Conservation (phyloP, 2,797 vertebrate species). For the Rousettus madagascariensis region DNA sequence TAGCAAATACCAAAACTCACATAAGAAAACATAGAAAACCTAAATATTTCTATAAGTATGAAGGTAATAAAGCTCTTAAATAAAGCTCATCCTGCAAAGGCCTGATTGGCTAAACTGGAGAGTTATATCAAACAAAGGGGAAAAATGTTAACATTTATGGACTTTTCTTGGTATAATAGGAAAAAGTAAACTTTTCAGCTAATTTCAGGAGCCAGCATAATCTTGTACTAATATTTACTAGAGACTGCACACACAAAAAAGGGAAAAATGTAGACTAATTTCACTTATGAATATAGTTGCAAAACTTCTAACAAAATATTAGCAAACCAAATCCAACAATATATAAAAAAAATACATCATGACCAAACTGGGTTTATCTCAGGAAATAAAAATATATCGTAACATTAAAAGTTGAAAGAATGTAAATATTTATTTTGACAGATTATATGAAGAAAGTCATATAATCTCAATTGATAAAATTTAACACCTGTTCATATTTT, state of each 20-base stretch:
- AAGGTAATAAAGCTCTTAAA: not conserved
- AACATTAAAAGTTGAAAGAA: not conserved
- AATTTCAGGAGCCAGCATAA: not conserved
- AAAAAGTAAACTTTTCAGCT: not conserved
- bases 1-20: not conserved
- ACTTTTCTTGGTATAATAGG: not conserved
- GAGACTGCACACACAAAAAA: not conserved
- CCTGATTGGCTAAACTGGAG: not conserved
- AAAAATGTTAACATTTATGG: not conserved
- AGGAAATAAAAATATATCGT: not conserved
- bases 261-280: not conserved
- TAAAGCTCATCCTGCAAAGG: not conserved
- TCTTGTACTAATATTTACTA: not conserved
- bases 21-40: not conserved
- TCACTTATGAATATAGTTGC: not conserved
- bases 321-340: not conserved
- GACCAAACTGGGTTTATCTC: not conserved
- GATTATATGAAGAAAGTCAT: not conserved
- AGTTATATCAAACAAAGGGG: not conserved
- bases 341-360: not conserved
- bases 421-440: not conserved
- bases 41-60: not conserved
- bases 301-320: not conserved
- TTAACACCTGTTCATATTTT: not conserved
- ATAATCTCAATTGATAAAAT: slow-evolving; percentile 4